phyloP scores from a whole-genome alignment of 2,113 vertebrate species.

The Recurvirostra avosetta region DNA sequence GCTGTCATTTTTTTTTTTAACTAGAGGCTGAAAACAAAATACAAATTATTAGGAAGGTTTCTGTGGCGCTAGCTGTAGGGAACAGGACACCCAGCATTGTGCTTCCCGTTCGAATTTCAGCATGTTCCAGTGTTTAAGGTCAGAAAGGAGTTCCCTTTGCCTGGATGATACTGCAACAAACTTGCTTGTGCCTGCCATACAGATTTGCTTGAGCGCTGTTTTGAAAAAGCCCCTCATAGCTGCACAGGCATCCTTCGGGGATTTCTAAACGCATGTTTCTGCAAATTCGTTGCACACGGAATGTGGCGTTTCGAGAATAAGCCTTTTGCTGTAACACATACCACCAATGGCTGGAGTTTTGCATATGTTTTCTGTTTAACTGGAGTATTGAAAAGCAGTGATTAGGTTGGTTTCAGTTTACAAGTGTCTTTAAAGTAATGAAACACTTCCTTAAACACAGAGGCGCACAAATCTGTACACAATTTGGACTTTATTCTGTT shows the following conservation, averaged over 20 bases:
- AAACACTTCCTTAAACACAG: neutral
- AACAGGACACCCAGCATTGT: neutral
- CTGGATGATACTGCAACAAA: neutral
- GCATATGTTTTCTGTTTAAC: neutral
- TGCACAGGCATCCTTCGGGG: neutral
- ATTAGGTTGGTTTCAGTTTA: neutral
- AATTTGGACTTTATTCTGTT: neutral
- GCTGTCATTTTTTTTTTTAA: neutral
- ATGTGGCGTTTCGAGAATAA: neutral
- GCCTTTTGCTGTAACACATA: neutral
- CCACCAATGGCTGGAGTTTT: neutral
- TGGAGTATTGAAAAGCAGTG: neutral
- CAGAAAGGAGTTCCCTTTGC: neutral
- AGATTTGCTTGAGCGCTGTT: neutral
- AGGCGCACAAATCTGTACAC: neutral
- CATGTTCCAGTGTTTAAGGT: neutral
- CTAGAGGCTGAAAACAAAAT: neutral
- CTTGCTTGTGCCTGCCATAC: neutral
- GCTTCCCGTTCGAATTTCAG: neutral
- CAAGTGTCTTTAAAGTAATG: neutral
- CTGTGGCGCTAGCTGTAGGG: neutral
- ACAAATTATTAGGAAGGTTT: neutral
- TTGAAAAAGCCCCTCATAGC: neutral
- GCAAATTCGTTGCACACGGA: neutral
- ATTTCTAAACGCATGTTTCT: neutral